Percentiles rank a stretch among this genome's conserved stretches.
phyloP scores from a whole-genome alignment of 2,888 invertebrate species.

The Ypsolopha sequella region DNA sequence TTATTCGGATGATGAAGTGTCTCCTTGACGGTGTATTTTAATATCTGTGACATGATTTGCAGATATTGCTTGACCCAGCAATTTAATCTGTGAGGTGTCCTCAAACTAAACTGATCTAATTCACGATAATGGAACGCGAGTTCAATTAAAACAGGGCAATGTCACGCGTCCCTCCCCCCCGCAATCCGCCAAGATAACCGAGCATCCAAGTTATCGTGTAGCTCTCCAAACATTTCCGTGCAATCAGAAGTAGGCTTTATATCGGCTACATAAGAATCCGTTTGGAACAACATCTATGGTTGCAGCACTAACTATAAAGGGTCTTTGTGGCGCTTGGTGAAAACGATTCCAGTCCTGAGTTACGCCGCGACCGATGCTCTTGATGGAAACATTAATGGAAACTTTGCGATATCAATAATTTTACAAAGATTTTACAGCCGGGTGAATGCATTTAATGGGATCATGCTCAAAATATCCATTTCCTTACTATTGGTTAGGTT shows the following conservation, averaged over 20 bases:
- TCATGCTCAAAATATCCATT: no score
- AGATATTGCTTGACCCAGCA: no score
- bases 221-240: slow-evolving; percentile 18
- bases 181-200: slow-evolving; percentile 33
- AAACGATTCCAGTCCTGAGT: slow-evolving; percentile 11
- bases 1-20: no score
- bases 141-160: slow-evolving; percentile 48
- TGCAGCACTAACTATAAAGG: no score
- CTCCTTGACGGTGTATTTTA: no score
- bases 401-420: slow-evolving; percentile 12
- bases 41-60: no score
- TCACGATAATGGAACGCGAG: slow-evolving; percentile 55
- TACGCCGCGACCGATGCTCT: slow-evolving; percentile 8
- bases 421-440: not conserved
- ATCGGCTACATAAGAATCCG: no score
- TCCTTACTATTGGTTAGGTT: no score
- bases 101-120: slow-evolving; percentile 14
- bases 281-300: no score
- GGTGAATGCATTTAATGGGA: no score
- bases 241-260: no score
- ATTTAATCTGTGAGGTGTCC: not conserved
- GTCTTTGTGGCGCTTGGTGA: no score
- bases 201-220: slow-evolving; percentile 30
- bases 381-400: slow-evolving; percentile 12
- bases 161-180: slow-evolving; percentile 35